Evolutionary conservation across 2,113 vertebrate species (phyloP), one percentile per base, ranked within the genome.

Genomic region (Poeciliopsis turrubarensis): DNA sequence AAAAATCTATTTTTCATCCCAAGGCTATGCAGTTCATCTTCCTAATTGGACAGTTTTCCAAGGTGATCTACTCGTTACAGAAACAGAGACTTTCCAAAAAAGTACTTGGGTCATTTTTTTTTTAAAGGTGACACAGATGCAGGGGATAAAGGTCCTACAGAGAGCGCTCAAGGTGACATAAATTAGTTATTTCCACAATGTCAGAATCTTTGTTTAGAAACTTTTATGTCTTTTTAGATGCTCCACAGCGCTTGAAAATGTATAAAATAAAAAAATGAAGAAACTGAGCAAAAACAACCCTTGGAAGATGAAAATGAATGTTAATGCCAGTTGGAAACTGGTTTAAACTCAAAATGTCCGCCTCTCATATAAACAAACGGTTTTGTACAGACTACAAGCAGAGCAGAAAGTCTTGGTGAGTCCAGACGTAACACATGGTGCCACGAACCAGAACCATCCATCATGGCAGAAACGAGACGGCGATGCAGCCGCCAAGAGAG

Each of bases 351-450:
- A 25, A 22, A 54, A 54, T 54, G 17, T 22, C 17, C 1, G 17
- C 19, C 2, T 7, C 17, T 22, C 51, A 54, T 7, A 22, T 7
- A 54, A 19, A 54, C 51, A 54, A 8, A 54, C 2, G 2, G 34
- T 17, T 27, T 34, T 25, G 54, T 62, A 25, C 32, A 57, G 25
- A 73, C 39, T 34, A 13, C 60, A 54, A 54, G 60, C 71, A 25
- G 54, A 78, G 72, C 60, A 81, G 76, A 62, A 73, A 57, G 34
- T 34, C 54, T 3, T 19, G 0, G 39, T 68, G 29, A 73, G 75
- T 68, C 65, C 65, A 4, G 47, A 67, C 64, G 60, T 8, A 85
- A 79, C 85, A 83, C 85, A 86, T 80, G 85, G 78, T 83, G 54
- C 82, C 29, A 61, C 47, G 57, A 78, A 65, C 26, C 15, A 65